Base-by-base conservation (phyloP, 2,888 invertebrate species). In the Boloria euphrosyne region DNA sequence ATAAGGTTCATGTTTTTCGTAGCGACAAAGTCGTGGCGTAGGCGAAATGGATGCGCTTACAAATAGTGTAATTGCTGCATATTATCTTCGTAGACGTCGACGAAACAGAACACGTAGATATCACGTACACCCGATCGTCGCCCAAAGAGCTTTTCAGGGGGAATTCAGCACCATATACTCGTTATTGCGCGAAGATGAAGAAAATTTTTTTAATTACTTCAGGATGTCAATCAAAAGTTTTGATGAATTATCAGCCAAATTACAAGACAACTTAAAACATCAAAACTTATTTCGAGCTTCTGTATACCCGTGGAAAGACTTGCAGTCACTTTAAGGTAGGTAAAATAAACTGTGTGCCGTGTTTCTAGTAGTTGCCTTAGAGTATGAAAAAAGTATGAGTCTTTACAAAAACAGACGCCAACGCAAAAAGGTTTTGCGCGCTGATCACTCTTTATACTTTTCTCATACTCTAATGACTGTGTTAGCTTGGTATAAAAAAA, bases 141-240 rank as follows among this genome's bases (percentile, higher is more conserved):
- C 49, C 44, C 17, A 68, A 53, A 50, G 68, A 53, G 4, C 14
- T 55, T 27, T 57, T 50, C 49, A 66, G 60, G 66, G 57, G 13
- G 63, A 69, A 68, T 69, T 69, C n/a, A 47, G 43, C 54, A 62
- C 55, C 44, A 16, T 66, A 53, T 69, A 55, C 58, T 58, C 52
- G 51, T 22, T 17, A 59, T 65, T 65, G 54, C 61, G 61, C 43
- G 44, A 64, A 62, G 49, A 67, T 60, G 64, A 69, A 22, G 58
- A 65, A 65, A 62, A 44, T 7, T 66, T 66, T 66, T 69, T 63
- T 66, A 50, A 69, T 59, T 66, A 69, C 63, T 69, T 69, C 50
- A 62, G 67, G 53, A 69, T 67, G 69, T 67, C 65, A 44, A 63
- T 65, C 61, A 62, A 62, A 70, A 67, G 62, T 66, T 68, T 70